Conservation (phyloP, 2,888 invertebrate genomes). For the Agrochola lychnidis region DNA sequence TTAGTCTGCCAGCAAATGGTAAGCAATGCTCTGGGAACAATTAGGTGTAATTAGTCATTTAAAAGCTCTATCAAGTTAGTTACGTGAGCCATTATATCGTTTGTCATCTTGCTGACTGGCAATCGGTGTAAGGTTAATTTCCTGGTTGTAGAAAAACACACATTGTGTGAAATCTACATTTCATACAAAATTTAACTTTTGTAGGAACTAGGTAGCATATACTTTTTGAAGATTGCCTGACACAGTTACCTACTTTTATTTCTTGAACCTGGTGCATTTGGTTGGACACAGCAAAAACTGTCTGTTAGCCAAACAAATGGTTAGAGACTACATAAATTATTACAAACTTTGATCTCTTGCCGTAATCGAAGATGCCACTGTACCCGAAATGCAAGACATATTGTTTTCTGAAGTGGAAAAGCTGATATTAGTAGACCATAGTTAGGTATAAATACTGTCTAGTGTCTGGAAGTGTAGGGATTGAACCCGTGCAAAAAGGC, state of each 20-base stretch:
- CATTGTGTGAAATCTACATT: slow-evolving; percentile 5
- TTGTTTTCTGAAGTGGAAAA: not conserved
- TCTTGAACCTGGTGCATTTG: slow-evolving; percentile 10
- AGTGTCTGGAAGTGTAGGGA: not conserved
- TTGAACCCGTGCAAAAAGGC: not conserved
- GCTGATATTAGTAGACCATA: not conserved
- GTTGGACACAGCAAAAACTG: not conserved
- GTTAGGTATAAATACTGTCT: not conserved
- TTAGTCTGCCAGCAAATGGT: not conserved
- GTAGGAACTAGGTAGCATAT: not conserved
- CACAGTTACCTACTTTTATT: slow-evolving; percentile 10
- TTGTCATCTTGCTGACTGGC: slow-evolving; percentile 31
- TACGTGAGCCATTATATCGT: slow-evolving; percentile 19
- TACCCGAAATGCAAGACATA: not conserved
- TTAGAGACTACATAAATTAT: not conserved
- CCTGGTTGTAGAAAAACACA: slow-evolving; percentile 32
- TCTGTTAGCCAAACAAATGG: not conserved
- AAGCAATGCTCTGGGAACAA: slow-evolving; percentile 23
- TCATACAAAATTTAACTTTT: slow-evolving; percentile 4
- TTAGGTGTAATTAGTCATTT: slow-evolving; percentile 27
- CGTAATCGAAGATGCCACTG: not conserved
- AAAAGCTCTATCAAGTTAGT: slow-evolving; percentile 31
- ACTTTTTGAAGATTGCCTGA: not conserved
- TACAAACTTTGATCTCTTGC: not conserved
- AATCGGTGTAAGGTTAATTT: slow-evolving; percentile 30